Percentiles rank a stretch among this genome's conserved stretches.
phyloP scores from a whole-genome alignment of 2,113 vertebrate genomes.

The Halcyon malimbica region DNA sequence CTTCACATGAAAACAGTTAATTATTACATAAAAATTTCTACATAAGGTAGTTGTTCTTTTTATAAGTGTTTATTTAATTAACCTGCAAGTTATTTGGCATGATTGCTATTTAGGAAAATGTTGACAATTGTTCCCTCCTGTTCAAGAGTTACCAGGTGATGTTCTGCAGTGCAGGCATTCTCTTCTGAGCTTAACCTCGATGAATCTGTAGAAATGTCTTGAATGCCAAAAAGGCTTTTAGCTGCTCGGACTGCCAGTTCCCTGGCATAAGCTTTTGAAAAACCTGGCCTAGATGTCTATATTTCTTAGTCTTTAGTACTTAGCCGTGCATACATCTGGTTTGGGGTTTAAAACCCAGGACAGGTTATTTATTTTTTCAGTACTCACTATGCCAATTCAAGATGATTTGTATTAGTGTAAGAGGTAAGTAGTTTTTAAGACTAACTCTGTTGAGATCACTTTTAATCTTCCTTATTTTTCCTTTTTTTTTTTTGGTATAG shows the following conservation, averaged over 20 bases:
- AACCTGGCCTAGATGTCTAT: not conserved
- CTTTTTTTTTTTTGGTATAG: not conserved
- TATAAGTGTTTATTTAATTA: not conserved
- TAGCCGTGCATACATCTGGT: not conserved
- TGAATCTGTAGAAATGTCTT: not conserved
- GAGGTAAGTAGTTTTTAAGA: not conserved
- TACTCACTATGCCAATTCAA: not conserved
- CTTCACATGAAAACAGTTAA: not conserved
- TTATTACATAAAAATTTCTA: not conserved
- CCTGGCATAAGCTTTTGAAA: slow-evolving; percentile 2
- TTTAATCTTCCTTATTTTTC: not conserved
- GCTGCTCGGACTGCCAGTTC: not conserved
- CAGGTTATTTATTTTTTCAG: not conserved
- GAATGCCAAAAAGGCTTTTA: slow-evolving; percentile 34
- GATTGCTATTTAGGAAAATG: not conserved
- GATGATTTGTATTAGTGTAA: not conserved
- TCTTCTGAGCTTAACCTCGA: not conserved
- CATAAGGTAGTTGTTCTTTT: not conserved
- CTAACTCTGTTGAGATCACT: not conserved
- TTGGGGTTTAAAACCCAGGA: not conserved
- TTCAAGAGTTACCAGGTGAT: not conserved
- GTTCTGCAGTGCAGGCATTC: not conserved
- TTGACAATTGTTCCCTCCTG: not conserved
- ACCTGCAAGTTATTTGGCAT: not conserved
- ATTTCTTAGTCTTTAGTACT: not conserved